These are phyloP conservation scores for Ormyrus labotus DNA, from an alignment of 2,888 invertebrate genomes.

Conservation along the genomic window DNA sequence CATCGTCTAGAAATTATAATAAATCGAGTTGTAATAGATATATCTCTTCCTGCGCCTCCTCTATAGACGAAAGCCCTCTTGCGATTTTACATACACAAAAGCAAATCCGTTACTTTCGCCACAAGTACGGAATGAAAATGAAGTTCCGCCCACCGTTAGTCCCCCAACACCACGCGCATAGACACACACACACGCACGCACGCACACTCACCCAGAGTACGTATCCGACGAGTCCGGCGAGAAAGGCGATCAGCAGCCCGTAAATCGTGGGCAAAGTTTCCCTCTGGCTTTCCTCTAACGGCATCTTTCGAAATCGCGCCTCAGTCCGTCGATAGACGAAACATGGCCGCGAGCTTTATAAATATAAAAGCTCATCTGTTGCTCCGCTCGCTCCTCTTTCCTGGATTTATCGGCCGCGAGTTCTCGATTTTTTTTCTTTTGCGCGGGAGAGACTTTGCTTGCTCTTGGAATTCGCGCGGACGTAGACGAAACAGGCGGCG, in stretches of 20 bases:
- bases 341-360: slow-evolving; percentile 25
- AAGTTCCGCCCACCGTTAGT: not conserved
- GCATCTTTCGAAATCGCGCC: slow-evolving; percentile 30
- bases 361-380: slow-evolving; percentile 47
- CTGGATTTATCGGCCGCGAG: too few species aligned
- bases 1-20: too few species aligned
- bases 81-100: not conserved
- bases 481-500: too few species aligned
- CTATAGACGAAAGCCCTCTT: not conserved
- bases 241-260: slow-evolving; percentile 72
- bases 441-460: too few species aligned
- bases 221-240: slow-evolving; percentile 71
- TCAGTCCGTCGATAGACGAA: slow-evolving; percentile 23
- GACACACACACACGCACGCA: not conserved
- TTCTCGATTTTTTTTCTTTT: too few species aligned
- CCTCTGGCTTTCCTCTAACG: slow-evolving; percentile 28
- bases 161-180: not conserved
- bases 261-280: slow-evolving; percentile 71
- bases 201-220: slow-evolving; percentile 71
- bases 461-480: too few species aligned
- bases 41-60: too few species aligned
- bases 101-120: not conserved
- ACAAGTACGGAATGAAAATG: not conserved
- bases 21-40: too few species aligned
- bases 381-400: not conserved